These are phyloP conservation scores for Campylorhamphus procurvoides DNA, from an alignment of 2,113 vertebrate species.

Conservation along the genomic window DNA sequence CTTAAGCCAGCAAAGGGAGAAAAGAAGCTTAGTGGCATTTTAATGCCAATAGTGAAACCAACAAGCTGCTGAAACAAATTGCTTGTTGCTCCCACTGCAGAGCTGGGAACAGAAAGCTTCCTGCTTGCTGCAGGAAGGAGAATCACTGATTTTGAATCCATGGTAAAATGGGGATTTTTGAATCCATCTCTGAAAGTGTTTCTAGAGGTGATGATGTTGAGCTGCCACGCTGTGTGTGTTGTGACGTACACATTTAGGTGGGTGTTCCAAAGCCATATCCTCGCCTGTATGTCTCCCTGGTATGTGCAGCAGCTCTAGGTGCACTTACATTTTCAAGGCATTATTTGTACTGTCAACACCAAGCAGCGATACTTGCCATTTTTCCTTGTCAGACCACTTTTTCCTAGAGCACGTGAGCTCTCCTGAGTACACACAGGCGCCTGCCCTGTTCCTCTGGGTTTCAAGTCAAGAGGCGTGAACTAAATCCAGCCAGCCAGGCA, in stretches of 20 bases:
- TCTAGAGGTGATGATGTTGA: not conserved
- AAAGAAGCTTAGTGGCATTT: not conserved
- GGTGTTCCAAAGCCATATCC: not conserved
- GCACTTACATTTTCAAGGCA: not conserved
- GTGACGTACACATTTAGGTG: accelerated
- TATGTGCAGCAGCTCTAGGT: not conserved
- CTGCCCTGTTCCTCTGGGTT: not conserved
- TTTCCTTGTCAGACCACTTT: not conserved
- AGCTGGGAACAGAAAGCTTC: not conserved
- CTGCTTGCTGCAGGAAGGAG: not conserved
- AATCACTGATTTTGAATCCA: not conserved
- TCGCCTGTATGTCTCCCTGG: not conserved
- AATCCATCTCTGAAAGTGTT: not conserved
- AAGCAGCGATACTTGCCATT: not conserved
- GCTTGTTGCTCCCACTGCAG: accelerated
- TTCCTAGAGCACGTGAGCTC: not conserved
- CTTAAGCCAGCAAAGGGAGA: not conserved
- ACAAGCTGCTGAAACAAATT: not conserved
- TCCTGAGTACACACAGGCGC: not conserved
- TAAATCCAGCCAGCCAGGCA: not conserved
- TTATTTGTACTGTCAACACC: not conserved
- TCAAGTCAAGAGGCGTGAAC: not conserved
- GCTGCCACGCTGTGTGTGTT: accelerated
- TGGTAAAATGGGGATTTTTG: not conserved
- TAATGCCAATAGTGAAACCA: not conserved